phyloP scores from a whole-genome alignment of 2,113 vertebrate species.

The Alaudala cheleensis region DNA sequence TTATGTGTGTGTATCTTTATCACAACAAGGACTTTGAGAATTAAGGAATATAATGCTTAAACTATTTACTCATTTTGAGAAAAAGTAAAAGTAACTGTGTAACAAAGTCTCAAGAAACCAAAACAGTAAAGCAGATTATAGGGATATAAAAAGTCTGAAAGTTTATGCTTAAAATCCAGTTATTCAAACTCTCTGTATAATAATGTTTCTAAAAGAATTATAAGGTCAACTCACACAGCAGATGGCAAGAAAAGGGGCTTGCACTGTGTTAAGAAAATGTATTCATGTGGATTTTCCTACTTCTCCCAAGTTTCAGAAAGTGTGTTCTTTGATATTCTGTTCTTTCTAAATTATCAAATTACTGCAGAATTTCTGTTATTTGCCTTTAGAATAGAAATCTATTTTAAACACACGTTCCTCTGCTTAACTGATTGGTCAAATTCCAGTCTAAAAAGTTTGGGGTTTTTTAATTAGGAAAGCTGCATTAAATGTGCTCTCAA shows the following conservation, averaged over 20 bases:
- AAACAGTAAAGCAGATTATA: neutral
- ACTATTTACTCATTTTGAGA: neutral
- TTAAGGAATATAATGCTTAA: neutral
- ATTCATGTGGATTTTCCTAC: neutral
- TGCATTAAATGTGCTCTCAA: neutral
- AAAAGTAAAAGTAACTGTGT: neutral
- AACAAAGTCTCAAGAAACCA: neutral
- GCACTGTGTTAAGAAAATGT: neutral
- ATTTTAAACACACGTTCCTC: neutral
- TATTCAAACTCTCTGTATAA: neutral
- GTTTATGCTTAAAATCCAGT: neutral
- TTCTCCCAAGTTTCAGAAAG: neutral
- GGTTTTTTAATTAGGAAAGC: neutral
- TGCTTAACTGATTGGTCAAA: neutral
- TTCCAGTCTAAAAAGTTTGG: neutral
- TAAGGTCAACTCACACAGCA: neutral
- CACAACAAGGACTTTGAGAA: neutral
- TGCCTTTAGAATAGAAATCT: neutral
- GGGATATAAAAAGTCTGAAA: neutral
- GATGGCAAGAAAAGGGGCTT: neutral
- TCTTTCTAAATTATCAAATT: neutral
- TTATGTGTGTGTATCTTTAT: neutral
- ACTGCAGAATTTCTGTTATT: neutral
- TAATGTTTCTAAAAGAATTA: neutral
- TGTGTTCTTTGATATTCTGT: neutral